These are phyloP conservation scores for Pangasius krempfi DNA, from an alignment of 2,797 vertebrate genomes.

Conservation along the genomic window DNA sequence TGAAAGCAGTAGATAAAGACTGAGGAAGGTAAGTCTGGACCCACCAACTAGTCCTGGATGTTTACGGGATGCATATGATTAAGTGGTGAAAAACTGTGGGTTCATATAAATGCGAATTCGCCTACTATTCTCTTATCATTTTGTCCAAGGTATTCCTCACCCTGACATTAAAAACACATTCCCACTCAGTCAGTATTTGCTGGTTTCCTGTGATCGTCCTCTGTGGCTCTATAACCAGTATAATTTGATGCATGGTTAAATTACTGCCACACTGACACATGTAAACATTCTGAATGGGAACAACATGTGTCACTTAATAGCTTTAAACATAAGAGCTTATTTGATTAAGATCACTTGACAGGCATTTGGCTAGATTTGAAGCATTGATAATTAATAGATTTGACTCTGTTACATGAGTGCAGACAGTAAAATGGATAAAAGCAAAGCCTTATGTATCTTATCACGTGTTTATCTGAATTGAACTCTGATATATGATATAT, in stretches of 20 bases:
- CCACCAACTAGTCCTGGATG: neutral
- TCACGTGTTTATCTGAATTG: neutral
- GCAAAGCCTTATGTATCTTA: neutral
- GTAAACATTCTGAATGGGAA: conserved; percentile 41
- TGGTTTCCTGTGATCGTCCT: conserved; percentile 19
- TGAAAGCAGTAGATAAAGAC: neutral
- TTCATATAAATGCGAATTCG: neutral
- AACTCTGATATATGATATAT: neutral
- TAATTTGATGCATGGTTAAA: conserved; percentile 37
- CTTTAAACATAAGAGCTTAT: neutral
- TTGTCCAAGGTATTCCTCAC: neutral
- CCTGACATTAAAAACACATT: conserved; percentile 22
- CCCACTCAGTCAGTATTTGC: neutral
- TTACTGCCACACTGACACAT: conserved; percentile 33
- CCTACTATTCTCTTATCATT: neutral
- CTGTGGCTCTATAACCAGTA: neutral
- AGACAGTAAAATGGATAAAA: neutral
- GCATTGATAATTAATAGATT: neutral
- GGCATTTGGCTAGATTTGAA: neutral
- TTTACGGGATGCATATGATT: neutral
- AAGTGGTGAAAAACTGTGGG: neutral
- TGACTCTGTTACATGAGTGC: neutral
- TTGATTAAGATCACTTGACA: neutral
- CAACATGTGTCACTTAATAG: conserved; percentile 19
- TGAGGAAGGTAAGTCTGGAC: neutral